These are phyloP conservation scores for Micromesistius poutassou DNA, from an alignment of 2,797 vertebrate species.

Conservation along the genomic window DNA sequence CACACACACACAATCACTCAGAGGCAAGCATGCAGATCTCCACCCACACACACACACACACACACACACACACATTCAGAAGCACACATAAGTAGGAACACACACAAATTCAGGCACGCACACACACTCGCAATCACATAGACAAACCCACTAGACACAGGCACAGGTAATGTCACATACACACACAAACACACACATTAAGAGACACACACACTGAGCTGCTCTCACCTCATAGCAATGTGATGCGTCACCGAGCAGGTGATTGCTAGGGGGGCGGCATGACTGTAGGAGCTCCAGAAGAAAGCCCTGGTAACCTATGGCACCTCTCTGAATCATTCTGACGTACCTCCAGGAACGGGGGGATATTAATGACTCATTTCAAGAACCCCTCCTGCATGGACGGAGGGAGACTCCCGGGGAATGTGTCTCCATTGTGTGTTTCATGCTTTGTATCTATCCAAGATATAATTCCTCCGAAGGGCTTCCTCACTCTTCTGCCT, in stretches of 20 bases:
- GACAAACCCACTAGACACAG: not conserved
- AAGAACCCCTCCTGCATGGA: not conserved
- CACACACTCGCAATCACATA: not conserved
- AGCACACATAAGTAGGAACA: not conserved
- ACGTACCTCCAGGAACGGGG: not conserved
- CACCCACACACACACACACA: not conserved
- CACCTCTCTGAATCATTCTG: constrained; percentile 11
- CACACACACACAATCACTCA: constrained; percentile 15
- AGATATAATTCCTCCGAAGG: not conserved
- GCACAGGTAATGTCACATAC: not conserved
- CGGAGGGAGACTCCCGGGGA: not conserved
- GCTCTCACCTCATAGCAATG: constrained; percentile 25
- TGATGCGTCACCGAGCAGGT: constrained; percentile 45
- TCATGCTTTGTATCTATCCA: not conserved
- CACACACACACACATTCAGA: constrained; percentile 14
- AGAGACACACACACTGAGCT: not conserved
- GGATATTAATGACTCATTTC: not conserved
- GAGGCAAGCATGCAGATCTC: too few species aligned
- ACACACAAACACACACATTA: constrained; percentile 4
- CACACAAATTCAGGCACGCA: constrained; percentile 15
- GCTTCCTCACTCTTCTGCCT: not conserved
- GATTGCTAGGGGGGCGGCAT: constrained; percentile 24
- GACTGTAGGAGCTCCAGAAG: constrained; percentile 19
- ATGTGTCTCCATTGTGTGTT: not conserved
- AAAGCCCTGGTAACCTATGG: constrained; percentile 15